Percentiles rank a stretch among this genome's conserved stretches.
These are phyloP conservation scores for Heliconius sara DNA, from an alignment of 2,888 invertebrate species.

Conservation along the genomic window DNA sequence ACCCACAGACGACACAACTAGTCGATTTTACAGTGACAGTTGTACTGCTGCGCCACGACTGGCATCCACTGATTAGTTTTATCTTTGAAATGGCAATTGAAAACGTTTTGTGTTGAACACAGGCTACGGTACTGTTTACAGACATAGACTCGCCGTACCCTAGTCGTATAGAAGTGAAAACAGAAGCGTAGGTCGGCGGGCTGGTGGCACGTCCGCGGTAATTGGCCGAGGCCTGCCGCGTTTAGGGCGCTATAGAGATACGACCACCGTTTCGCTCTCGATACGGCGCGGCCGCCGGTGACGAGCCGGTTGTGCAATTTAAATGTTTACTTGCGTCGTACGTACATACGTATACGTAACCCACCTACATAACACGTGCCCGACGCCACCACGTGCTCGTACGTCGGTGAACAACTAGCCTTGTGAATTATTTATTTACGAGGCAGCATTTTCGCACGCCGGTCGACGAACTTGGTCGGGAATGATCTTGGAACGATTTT, in stretches of 20 bases:
- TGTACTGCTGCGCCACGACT: too few relatives aligned
- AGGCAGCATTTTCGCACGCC: constrained; percentile 83
- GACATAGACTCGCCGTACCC: constrained; percentile 36
- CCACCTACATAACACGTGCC: constrained; percentile 80
- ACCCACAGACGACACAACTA: too few relatives aligned
- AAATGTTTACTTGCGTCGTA: constrained; percentile 71
- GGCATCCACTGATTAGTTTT: constrained; percentile 47
- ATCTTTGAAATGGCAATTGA: not conserved
- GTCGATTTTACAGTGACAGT: too few relatives aligned
- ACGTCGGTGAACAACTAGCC: constrained; percentile 79
- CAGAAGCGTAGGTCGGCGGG: constrained; percentile 33
- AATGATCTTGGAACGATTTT: constrained; percentile 81
- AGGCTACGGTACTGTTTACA: constrained; percentile 26
- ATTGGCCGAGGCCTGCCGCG: constrained; percentile 49
- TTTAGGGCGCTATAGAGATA: constrained; percentile 55
- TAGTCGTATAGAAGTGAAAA: constrained; percentile 38
- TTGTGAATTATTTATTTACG: constrained; percentile 85
- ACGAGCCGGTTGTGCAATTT: constrained; percentile 83
- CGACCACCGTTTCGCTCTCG: constrained; percentile 70
- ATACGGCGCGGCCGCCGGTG: constrained; percentile 75
- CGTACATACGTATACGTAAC: constrained; percentile 57
- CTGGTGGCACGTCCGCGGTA: constrained; percentile 46
- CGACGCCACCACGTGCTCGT: constrained; percentile 75
- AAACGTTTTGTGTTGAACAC: not conserved
- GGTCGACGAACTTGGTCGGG: constrained; percentile 76